Evolutionary conservation across 2,113 vertebrate species (phyloP).

Genomic region (Hyperoodon ampullatus): DNA sequence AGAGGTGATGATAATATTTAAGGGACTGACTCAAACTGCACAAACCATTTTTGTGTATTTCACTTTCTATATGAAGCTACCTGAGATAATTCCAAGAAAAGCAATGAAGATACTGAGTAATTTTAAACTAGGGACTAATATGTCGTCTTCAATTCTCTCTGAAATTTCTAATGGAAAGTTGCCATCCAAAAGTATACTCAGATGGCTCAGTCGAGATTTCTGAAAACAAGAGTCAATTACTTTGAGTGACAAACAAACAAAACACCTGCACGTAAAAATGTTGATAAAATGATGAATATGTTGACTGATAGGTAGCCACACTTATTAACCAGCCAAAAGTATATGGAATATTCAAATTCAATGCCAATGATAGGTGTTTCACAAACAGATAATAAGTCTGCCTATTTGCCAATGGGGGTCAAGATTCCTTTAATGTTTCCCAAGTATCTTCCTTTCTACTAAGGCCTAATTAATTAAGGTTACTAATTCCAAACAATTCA

Average conservation of each 20-base stretch:
- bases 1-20: slow-evolving; percentile 63
- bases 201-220: neutral
- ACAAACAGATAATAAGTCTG: neutral
- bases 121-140: slow-evolving; percentile 74
- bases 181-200: slow-evolving; percentile 8
- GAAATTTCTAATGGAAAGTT: slow-evolving; percentile 68
- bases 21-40: slow-evolving; percentile 40
- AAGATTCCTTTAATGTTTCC: neutral
- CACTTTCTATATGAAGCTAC: slow-evolving; percentile 62
- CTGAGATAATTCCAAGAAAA: slow-evolving; percentile 73
- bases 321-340: neutral
- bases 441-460: neutral
- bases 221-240: neutral
- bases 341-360: neutral
- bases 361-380: neutral
- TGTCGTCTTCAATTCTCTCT: slow-evolving; percentile 76
- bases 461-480: neutral
- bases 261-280: neutral
- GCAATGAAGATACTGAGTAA: slow-evolving; percentile 64
- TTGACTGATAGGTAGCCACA: neutral
- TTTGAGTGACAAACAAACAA: slow-evolving; percentile 7
- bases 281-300: slow-evolving; percentile 2
- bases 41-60: slow-evolving; percentile 47
- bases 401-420: neutral
- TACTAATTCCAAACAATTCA: neutral